Conservation (phyloP, 2,797 vertebrate species). For the Lepidocolaptes lacrymiger region DNA sequence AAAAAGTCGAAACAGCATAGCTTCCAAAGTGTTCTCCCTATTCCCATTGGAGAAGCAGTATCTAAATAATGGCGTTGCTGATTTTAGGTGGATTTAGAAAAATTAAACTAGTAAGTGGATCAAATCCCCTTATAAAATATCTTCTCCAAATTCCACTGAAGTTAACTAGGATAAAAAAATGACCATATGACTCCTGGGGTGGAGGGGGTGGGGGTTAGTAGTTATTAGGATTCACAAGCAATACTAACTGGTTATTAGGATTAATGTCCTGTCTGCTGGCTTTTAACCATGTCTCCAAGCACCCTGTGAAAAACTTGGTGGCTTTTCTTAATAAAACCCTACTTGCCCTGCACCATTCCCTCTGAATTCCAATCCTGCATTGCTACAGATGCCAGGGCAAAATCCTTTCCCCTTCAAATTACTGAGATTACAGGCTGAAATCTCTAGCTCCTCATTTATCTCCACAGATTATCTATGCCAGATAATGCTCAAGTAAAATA, state of each 20-base stretch:
- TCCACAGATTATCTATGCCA: neutral
- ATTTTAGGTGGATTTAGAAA: neutral
- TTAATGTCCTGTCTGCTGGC: neutral
- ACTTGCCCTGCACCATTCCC: neutral
- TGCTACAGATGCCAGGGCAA: neutral
- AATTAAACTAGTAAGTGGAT: neutral
- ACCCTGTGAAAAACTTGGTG: neutral
- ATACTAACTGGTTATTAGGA: neutral
- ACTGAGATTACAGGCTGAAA: neutral
- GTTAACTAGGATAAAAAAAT: neutral
- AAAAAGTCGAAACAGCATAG: neutral
- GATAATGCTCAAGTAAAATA: neutral
- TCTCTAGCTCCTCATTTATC: neutral
- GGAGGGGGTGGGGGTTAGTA: neutral
- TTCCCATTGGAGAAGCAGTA: neutral
- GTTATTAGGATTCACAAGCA: neutral
- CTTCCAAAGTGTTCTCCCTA: neutral
- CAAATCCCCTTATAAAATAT: neutral
- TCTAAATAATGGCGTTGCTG: neutral
- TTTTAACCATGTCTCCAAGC: neutral
- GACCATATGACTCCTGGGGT: neutral
- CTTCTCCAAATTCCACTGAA: neutral
- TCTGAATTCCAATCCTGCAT: neutral
- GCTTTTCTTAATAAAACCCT: neutral
- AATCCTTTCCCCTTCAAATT: neutral